These are phyloP conservation scores for Lacanobia wlatinum DNA, from an alignment of 2,888 invertebrate genomes.

Conservation along the genomic window DNA sequence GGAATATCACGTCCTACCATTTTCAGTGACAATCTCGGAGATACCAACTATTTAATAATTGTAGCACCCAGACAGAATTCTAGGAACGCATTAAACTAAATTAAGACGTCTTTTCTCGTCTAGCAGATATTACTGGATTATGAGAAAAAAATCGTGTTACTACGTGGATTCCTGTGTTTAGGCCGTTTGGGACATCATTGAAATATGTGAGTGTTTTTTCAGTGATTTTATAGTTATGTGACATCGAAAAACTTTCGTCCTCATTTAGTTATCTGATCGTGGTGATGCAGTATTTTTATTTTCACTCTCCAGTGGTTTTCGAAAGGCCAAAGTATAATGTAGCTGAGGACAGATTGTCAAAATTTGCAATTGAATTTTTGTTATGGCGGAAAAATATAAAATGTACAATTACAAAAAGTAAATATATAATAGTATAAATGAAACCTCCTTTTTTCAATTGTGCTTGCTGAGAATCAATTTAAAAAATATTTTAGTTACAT, in stretches of 20 bases:
- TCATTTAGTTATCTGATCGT: too few species aligned
- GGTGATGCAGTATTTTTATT: too few species aligned
- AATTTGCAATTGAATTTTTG: too few species aligned
- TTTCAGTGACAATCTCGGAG: conserved; percentile 13
- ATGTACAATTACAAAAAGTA: too few species aligned
- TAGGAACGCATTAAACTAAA: conserved; percentile 16
- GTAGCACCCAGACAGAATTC: conserved; percentile 23
- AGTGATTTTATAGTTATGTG: background rate
- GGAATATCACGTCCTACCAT: conserved; percentile 14
- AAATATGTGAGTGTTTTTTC: background rate
- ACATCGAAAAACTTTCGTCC: background rate
- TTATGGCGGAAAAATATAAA: too few species aligned
- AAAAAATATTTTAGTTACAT: background rate
- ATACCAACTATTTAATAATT: conserved; percentile 49
- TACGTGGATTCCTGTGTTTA: background rate
- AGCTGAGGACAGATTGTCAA: too few species aligned
- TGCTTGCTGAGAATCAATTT: background rate
- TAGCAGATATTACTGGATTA: conserved; percentile 9
- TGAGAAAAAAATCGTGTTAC: conserved; percentile 5
- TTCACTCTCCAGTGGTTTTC: too few species aligned
- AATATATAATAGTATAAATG: too few species aligned
- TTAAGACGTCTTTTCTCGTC: background rate
- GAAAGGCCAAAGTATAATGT: too few species aligned
- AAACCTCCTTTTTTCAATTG: background rate
- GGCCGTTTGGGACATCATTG: background rate